Evolutionary conservation across 1,140 invertebrate species (phyloP), one percentile per base, ranked within the genome.

Genomic region (Drosophila malerkotliana): DNA sequence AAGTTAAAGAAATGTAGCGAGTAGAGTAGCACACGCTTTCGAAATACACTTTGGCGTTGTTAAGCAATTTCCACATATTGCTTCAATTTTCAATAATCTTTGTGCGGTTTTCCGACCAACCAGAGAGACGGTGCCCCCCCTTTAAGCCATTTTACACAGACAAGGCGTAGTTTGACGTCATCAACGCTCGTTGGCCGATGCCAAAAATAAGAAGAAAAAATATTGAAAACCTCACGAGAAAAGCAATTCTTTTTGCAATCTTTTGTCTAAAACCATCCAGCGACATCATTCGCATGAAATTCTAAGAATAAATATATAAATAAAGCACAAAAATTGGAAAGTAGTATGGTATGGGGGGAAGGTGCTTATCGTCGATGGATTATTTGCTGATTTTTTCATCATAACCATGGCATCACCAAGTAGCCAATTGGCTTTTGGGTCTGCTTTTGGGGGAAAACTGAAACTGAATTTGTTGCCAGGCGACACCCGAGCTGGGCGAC

Each of bases 21-120:
- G 32, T 39, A 64, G 28, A 56, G 52, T 37, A 9, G 37, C 39
- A 32, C 52, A n/a, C 8, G 54, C 71, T 74, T 66, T 75, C 62
- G 49, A 74, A 72, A 63, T 64, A 66, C 72, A 68, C 61, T 84
- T 76, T 34, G 59, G 21, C 62, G 71, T 52, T 63, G 78, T 72
- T 76, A 83, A 78, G 69, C 71, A 75, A 72, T 76, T 79, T 87
- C 64, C 78, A 85, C 74, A 60, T 72, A 74, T 81, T 81, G 73
- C 57, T 80, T 81, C 39, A 66, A 74, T 81, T 81, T 85, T 78
- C 78, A 85, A 85, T 87, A 84, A 81, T 51, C 73, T 79, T 34
- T 26, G 30, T 72, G 81, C 59, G 58, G 63, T 66, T 80, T 73
- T 84, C 83, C 72, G 60, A 37, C 53, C 34, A 37, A n/a, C 34